Conservation (phyloP, 2,113 vertebrate genomes). For the Petaurus breviceps region DNA sequence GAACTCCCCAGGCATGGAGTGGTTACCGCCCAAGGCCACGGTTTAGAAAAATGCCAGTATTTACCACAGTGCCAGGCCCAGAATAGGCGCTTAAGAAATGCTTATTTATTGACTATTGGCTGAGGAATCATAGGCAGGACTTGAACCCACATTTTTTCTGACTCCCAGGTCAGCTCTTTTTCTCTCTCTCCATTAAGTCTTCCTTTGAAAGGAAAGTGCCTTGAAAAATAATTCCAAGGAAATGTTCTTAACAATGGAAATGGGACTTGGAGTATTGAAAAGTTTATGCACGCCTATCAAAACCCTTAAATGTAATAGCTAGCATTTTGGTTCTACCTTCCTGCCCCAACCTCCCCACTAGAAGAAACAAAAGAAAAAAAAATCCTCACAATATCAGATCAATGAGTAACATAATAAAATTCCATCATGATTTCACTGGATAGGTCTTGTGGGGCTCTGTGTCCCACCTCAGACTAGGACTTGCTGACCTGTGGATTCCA, state of each 20-base stretch:
- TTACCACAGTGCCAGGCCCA: neutral
- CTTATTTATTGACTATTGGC: neutral
- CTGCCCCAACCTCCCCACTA: neutral
- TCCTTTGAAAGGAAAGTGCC: neutral
- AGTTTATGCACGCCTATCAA: neutral
- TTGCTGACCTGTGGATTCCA: neutral
- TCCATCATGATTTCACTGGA: neutral
- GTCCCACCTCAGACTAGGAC: neutral
- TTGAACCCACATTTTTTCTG: neutral
- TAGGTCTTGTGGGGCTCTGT: neutral
- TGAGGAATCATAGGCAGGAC: neutral
- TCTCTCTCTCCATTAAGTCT: neutral
- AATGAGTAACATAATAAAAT: neutral
- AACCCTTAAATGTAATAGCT: conserved; percentile 50
- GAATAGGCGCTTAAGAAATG: neutral
- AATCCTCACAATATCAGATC: neutral
- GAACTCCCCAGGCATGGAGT: neutral
- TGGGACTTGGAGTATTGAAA: conserved; percentile 10
- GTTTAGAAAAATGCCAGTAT: neutral
- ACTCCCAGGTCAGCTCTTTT: neutral
- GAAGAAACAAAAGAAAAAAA: neutral
- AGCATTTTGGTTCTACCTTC: neutral
- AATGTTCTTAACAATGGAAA: neutral
- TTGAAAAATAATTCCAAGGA: neutral
- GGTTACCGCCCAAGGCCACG: neutral